A percentile compares a stretch with the other conserved stretches of the same genome.
Conservation (phyloP, 2,888 invertebrate species). For the Agonum fuliginosum region DNA sequence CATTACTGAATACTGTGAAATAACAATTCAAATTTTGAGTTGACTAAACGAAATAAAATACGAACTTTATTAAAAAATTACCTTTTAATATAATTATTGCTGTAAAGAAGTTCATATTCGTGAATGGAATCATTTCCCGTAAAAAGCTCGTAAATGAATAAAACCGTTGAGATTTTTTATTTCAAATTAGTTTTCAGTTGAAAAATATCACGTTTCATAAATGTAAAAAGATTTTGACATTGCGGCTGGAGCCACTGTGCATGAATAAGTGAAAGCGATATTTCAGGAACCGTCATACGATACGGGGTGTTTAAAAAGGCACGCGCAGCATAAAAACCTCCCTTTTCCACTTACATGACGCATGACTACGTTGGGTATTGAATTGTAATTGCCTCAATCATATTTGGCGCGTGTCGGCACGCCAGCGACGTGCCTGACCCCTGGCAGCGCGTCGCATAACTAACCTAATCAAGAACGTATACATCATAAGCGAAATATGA, state of each 20-base stretch:
- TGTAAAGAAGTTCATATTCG: no score
- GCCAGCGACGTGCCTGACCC: slow-evolving; percentile 42
- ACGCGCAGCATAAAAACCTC: slow-evolving; percentile 42
- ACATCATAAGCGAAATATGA: slow-evolving; percentile 55
- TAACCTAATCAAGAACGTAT: slow-evolving; percentile 51
- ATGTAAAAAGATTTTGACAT: neutral
- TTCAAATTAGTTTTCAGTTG: neutral
- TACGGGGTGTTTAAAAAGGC: slow-evolving; percentile 45
- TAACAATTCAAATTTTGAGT: no score
- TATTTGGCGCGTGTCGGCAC: slow-evolving; percentile 47
- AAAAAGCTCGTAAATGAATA: neutral
- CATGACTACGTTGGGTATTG: slow-evolving; percentile 35
- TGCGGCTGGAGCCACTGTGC: neutral
- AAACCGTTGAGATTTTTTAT: no score
- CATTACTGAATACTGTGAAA: no score
- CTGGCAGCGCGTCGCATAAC: slow-evolving; percentile 37
- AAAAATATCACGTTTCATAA: slow-evolving; percentile 25
- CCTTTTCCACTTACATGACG: no score
- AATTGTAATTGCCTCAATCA: slow-evolving; percentile 57
- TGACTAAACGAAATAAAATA: no score
- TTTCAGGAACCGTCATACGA: slow-evolving; percentile 32
- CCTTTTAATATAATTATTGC: no score
- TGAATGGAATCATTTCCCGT: no score
- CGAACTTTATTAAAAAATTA: no score
- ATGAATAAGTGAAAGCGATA: slow-evolving; percentile 7